Conservation (phyloP, 2,113 vertebrate genomes). For the Ctenodactylus gundi region DNA sequence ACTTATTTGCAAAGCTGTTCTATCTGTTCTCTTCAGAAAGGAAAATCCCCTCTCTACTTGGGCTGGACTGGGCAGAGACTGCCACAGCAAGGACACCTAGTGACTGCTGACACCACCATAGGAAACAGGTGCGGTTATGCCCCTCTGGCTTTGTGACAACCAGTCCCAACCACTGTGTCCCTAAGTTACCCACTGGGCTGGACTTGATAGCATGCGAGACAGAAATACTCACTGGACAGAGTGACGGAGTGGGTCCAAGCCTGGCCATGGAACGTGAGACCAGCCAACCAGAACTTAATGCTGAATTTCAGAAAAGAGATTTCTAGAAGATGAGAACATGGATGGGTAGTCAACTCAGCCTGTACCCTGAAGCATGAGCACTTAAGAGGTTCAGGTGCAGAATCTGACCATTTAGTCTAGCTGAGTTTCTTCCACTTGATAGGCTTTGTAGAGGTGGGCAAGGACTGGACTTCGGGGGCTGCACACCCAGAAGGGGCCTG, state of each 20-base stretch:
- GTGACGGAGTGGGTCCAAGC: not conserved
- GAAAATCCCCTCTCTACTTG: not conserved
- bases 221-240: conserved; percentile 15
- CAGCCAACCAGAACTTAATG: not conserved
- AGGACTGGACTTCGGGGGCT: not conserved
- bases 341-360: not conserved
- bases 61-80: conserved; percentile 15
- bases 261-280: conserved; percentile 57
- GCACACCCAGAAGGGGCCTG: not conserved
- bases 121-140: not conserved
- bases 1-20: conserved; percentile 29
- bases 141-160: conserved; percentile 11
- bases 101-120: not conserved
- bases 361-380: not conserved
- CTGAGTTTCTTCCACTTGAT: not conserved
- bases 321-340: not conserved
- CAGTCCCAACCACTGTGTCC: not conserved
- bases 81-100: not conserved
- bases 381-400: not conserved
- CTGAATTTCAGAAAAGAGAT: conserved; percentile 16
- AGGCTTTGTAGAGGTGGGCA: not conserved
- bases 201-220: not conserved
- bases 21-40: conserved; percentile 42
- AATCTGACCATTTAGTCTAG: not conserved
- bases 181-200: not conserved